Conservation (phyloP, 1,140 invertebrate genomes). For the Drosophila ogumai region DNA sequence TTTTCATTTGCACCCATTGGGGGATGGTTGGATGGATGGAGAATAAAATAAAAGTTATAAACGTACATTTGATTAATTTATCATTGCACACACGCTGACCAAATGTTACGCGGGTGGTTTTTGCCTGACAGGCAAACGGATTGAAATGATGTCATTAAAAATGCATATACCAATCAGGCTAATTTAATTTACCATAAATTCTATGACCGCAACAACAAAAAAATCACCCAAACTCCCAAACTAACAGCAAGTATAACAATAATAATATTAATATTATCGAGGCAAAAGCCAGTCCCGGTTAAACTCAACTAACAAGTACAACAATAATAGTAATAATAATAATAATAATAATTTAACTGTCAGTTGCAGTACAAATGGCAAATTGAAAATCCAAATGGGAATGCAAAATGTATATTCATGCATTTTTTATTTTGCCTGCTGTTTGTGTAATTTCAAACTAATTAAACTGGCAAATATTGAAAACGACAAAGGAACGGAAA, state of each 20-base stretch:
- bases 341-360: conserved; percentile 44
- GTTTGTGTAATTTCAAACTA: conserved; percentile 41
- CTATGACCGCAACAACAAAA: conserved; percentile 25
- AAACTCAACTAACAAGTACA: conserved; percentile 41
- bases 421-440: conserved; percentile 28
- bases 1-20: too few species aligned
- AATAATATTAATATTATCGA: neutral
- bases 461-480: conserved; percentile 36
- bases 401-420: conserved; percentile 26
- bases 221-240: conserved; percentile 5
- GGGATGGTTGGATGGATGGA: too few species aligned
- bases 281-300: conserved; percentile 4
- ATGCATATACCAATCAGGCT: conserved; percentile 66
- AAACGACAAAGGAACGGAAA: conserved; percentile 24
- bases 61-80: conserved; percentile 75
- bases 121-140: conserved; percentile 6
- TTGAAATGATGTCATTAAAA: conserved; percentile 63
- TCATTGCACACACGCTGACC: conserved; percentile 36
- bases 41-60: conserved; percentile 68
- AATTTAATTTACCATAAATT: conserved; percentile 67
- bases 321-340: conserved; percentile 30
- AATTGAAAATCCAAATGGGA: conserved; percentile 35
- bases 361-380: conserved; percentile 33
- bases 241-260: conserved; percentile 7
- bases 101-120: conserved; percentile 5